phyloP scores from a whole-genome alignment of 2,113 vertebrate species.

The Tachysurus fulvidraco region DNA sequence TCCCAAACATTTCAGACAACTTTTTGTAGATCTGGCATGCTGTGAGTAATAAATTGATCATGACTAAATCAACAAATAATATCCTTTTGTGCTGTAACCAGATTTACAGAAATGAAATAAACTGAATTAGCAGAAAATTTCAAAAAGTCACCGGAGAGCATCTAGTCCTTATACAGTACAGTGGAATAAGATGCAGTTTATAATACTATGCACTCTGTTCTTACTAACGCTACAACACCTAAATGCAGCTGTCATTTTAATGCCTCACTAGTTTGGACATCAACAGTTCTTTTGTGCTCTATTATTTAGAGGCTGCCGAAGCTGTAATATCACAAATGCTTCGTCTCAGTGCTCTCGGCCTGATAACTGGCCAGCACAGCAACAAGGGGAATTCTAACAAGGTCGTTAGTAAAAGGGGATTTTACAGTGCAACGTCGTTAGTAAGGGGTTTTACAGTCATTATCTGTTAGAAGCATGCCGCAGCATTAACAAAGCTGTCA shows the following conservation, averaged over 20 bases:
- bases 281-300: constrained; percentile 51
- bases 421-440: constrained; percentile 55
- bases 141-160: constrained; percentile 33
- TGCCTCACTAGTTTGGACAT: constrained; percentile 47
- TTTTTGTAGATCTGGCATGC: neutral
- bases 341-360: constrained; percentile 54
- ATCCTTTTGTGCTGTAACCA: neutral
- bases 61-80: neutral
- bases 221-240: constrained; percentile 53
- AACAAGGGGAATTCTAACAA: constrained; percentile 67
- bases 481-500: constrained; percentile 71
- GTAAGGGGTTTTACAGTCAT: constrained; percentile 51
- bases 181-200: constrained; percentile 59
- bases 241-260: constrained; percentile 69
- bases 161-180: constrained; percentile 50
- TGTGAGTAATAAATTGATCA: neutral
- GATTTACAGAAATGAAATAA: neutral
- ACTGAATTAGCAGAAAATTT: constrained; percentile 26
- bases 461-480: constrained; percentile 70
- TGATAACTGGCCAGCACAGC: constrained; percentile 64
- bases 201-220: constrained; percentile 51
- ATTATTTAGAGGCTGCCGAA: constrained; percentile 47
- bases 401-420: constrained; percentile 58
- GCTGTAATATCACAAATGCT: constrained; percentile 46
- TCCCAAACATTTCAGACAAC: neutral